These are phyloP conservation scores for Enteromius afrohamiltoni DNA, from an alignment of 2,797 vertebrate species.

Conservation along the genomic window DNA sequence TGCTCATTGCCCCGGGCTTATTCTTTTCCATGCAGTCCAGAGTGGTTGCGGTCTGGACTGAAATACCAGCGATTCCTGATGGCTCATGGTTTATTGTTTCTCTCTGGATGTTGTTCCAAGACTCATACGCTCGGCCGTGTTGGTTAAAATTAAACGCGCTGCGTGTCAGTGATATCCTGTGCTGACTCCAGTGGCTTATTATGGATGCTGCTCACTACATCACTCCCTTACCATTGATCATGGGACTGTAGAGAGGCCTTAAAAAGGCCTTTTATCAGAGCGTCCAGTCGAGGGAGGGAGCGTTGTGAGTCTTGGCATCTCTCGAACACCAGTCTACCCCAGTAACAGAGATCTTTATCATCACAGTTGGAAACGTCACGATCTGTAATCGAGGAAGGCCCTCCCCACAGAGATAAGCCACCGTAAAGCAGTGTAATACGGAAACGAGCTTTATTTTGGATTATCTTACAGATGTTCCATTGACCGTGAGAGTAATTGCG, in stretches of 20 bases:
- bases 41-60: slow-evolving; percentile 54
- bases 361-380: slow-evolving; percentile 19
- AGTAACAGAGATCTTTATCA: slow-evolving; percentile 25
- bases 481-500: slow-evolving; percentile 28
- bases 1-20: slow-evolving; percentile 57
- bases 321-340: slow-evolving; percentile 20
- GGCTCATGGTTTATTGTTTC: slow-evolving; percentile 61
- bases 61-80: slow-evolving; percentile 62
- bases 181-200: slow-evolving; percentile 33
- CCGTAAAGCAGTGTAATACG: slow-evolving; percentile 26
- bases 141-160: slow-evolving; percentile 24
- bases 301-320: slow-evolving; percentile 10
- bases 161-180: slow-evolving; percentile 28
- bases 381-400: slow-evolving; percentile 26
- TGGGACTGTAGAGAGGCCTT: slow-evolving; percentile 15
- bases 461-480: slow-evolving; percentile 54
- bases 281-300: not conserved
- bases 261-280: slow-evolving; percentile 42
- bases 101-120: slow-evolving; percentile 54
- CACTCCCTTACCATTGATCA: slow-evolving; percentile 31
- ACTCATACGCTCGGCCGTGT: slow-evolving; percentile 29
- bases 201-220: slow-evolving; percentile 31
- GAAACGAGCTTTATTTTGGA: slow-evolving; percentile 48
- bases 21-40: slow-evolving; percentile 56
- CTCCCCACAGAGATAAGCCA: slow-evolving; percentile 35